Evolutionary conservation across 2,888 invertebrate species (phyloP).

Genomic region (Pseudococcus longispinus): DNA sequence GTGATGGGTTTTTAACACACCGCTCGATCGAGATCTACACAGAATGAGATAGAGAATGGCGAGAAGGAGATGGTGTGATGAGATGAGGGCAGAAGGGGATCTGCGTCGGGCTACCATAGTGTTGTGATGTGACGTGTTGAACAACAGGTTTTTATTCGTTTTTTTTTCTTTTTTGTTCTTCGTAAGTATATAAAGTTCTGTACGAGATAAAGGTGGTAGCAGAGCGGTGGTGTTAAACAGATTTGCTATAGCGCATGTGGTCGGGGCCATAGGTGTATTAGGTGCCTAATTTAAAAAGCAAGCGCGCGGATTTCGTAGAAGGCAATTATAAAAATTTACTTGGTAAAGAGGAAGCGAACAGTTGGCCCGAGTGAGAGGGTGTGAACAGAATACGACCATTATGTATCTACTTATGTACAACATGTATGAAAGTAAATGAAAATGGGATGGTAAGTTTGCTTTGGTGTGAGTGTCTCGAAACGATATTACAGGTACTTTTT

Average conservation of each 20-base stretch:
- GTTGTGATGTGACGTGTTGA: background rate
- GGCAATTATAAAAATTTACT: background rate
- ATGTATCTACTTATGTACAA: no score
- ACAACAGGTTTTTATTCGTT: background rate
- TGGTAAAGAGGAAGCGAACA: background rate
- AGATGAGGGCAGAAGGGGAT: background rate
- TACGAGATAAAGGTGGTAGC: background rate
- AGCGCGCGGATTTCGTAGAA: background rate
- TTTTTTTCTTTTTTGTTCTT: background rate
- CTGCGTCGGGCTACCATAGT: background rate
- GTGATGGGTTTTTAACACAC: slow-evolving; percentile 16
- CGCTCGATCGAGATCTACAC: background rate
- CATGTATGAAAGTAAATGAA: background rate
- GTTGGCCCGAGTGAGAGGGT: background rate
- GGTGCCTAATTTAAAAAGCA: background rate
- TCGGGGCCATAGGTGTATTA: background rate
- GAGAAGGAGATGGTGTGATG: background rate
- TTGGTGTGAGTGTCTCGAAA: no score
- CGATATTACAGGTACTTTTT: background rate
- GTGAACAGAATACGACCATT: background rate
- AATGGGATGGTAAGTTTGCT: background rate
- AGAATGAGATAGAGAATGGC: background rate
- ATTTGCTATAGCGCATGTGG: background rate
- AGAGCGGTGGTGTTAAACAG: background rate
- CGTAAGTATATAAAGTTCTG: background rate